phyloP scores from a whole-genome alignment of 2,797 vertebrate species.

The Rhinophrynus dorsalis region DNA sequence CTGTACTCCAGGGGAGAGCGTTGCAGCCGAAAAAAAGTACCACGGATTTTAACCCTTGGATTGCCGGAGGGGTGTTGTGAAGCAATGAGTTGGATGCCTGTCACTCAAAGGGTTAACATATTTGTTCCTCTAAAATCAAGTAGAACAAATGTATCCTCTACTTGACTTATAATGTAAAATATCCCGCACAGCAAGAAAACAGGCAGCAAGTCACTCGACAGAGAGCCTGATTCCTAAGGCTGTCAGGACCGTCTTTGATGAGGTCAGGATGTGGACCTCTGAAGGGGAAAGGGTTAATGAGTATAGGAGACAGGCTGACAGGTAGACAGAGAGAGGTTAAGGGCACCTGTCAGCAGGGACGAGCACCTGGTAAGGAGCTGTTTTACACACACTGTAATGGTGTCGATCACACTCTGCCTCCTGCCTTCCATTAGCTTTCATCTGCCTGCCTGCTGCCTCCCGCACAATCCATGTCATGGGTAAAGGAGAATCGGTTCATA shows the following conservation, averaged over 20 bases:
- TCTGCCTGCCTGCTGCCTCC: background rate
- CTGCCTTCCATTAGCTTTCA: background rate
- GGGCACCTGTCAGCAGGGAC: conserved; percentile 26
- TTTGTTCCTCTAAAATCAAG: background rate
- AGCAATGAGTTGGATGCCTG: too few species aligned
- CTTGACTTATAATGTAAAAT: background rate
- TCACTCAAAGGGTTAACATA: too few species aligned
- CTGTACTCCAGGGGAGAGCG: too few species aligned
- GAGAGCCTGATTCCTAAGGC: background rate
- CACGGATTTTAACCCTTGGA: too few species aligned
- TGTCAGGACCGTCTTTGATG: conserved; percentile 12
- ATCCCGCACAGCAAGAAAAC: background rate
- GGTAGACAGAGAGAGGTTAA: conserved; percentile 31
- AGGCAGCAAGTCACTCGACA: background rate
- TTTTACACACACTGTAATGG: conserved; percentile 8
- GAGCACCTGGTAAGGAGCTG: background rate
- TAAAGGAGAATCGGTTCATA: background rate
- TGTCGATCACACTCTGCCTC: background rate
- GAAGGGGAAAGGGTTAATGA: conserved; percentile 3
- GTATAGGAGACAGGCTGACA: conserved; percentile 19
- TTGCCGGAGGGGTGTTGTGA: too few species aligned
- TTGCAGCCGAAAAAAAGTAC: too few species aligned
- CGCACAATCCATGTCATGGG: background rate
- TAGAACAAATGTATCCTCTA: background rate
- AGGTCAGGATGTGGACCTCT: background rate